These are phyloP conservation scores for Pagrus major DNA, from an alignment of 2,113 vertebrate genomes.

Conservation along the genomic window DNA sequence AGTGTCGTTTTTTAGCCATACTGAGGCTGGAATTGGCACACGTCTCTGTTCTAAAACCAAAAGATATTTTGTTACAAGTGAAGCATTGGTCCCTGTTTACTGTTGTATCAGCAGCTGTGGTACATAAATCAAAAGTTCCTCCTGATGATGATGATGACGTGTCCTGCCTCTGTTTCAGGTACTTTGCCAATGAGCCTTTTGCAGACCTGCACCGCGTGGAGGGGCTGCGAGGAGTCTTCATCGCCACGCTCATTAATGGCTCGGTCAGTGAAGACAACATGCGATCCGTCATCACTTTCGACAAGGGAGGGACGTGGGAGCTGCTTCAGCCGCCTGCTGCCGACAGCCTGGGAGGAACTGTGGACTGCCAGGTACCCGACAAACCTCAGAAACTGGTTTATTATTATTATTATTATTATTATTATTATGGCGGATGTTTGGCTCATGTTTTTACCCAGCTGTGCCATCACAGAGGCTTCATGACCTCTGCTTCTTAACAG, in stretches of 20 bases:
- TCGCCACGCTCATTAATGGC: conserved; percentile 94
- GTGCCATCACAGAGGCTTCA: neutral
- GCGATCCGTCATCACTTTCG: conserved; percentile 97
- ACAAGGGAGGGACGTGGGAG: conserved; percentile 99
- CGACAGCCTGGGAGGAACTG: conserved; percentile 90
- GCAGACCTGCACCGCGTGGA: conserved; percentile 96
- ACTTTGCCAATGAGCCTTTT: conserved; percentile 96
- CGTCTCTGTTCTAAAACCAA: neutral
- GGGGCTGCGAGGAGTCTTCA: conserved; percentile 93
- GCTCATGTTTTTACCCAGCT: neutral
- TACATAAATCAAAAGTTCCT: neutral
- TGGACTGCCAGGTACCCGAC: conserved; percentile 90
- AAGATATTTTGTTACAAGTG: neutral
- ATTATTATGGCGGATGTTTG: neutral
- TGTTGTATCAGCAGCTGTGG: neutral
- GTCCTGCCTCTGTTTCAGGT: conserved; percentile 79
- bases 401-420: neutral
- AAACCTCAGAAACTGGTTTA: neutral
- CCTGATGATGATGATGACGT: neutral
- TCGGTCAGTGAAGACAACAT: conserved; percentile 95
- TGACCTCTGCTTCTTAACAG: neutral
- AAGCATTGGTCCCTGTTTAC: neutral
- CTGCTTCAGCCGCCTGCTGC: conserved; percentile 91
- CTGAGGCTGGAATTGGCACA: neutral
- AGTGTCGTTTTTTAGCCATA: neutral